Evolutionary conservation across 2,113 vertebrate genomes (phyloP).

Genomic region (Scopus umbretta): DNA sequence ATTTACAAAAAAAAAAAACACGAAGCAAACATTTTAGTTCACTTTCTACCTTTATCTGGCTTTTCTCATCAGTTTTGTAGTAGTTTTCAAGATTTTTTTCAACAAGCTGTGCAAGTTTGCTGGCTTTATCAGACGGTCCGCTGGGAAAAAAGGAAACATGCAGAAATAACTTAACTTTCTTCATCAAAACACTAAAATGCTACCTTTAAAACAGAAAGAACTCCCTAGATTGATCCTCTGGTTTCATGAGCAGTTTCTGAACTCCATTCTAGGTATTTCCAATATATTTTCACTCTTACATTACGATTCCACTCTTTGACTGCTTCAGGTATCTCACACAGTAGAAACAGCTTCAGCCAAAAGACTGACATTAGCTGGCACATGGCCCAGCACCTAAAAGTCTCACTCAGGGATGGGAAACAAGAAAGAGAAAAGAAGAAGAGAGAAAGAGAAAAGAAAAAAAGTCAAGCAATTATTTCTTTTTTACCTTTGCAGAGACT

Average conservation of each 20-base stretch:
- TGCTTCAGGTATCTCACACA: neutral
- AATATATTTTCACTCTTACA: neutral
- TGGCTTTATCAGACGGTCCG: constrained; percentile 79
- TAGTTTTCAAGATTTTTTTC: constrained; percentile 84
- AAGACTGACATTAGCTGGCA: neutral
- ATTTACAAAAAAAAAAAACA: too few species aligned
- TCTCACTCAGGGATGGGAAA: neutral
- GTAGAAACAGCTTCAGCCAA: neutral
- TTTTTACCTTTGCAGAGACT: neutral
- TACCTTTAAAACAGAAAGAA: neutral
- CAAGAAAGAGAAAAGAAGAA: neutral
- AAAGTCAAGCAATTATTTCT: neutral
- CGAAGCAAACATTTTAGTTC: neutral
- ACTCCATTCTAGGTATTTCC: neutral
- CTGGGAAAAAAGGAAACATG: constrained; percentile 66
- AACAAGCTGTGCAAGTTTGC: constrained; percentile 85
- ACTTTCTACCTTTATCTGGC: constrained; percentile 85
- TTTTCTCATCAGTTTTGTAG: constrained; percentile 84
- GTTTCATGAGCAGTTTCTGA: neutral
- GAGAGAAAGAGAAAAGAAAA: neutral
- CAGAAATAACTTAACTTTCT: neutral
- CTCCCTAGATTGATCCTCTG: neutral
- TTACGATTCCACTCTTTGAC: neutral
- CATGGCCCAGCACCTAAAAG: neutral
- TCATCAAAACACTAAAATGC: neutral